These are phyloP conservation scores for Ameiurus melas DNA, from an alignment of 2,113 vertebrate genomes.

Conservation along the genomic window DNA sequence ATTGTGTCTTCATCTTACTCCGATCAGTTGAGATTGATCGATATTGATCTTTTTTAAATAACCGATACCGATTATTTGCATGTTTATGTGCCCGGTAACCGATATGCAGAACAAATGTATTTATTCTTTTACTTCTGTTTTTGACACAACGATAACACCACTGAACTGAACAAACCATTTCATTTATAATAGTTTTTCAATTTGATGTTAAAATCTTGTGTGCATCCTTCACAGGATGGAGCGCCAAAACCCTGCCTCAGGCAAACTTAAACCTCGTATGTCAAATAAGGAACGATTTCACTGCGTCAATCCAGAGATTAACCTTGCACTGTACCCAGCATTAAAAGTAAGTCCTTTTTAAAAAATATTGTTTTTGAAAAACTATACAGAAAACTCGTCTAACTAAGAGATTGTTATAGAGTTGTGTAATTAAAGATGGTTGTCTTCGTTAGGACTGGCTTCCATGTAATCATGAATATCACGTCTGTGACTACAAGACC, in stretches of 20 bases:
- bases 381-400: background rate
- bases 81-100: no score
- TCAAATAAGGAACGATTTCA: slow-evolving; percentile 44
- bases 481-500: slow-evolving; percentile 42
- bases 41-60: no score
- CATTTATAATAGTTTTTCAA: no score
- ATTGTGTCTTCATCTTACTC: no score
- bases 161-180: no score
- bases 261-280: slow-evolving; percentile 38
- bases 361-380: background rate
- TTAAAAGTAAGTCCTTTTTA: slow-evolving; percentile 33
- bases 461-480: slow-evolving; percentile 39
- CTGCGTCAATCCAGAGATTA: slow-evolving; percentile 36
- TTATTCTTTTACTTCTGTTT: no score
- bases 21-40: no score
- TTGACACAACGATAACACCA: no score
- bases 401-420: background rate
- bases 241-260: slow-evolving; percentile 17
- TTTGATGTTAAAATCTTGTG: background rate
- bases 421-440: background rate
- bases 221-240: slow-evolving; percentile 13
- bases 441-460: slow-evolving; percentile 35
- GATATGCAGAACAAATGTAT: no score
- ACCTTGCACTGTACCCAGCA: slow-evolving; percentile 20
- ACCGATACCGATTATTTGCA: no score